Evolutionary conservation across 2,797 vertebrate species (phyloP), one percentile per base, ranked within the genome.

Genomic region (Catharus ustulatus): DNA sequence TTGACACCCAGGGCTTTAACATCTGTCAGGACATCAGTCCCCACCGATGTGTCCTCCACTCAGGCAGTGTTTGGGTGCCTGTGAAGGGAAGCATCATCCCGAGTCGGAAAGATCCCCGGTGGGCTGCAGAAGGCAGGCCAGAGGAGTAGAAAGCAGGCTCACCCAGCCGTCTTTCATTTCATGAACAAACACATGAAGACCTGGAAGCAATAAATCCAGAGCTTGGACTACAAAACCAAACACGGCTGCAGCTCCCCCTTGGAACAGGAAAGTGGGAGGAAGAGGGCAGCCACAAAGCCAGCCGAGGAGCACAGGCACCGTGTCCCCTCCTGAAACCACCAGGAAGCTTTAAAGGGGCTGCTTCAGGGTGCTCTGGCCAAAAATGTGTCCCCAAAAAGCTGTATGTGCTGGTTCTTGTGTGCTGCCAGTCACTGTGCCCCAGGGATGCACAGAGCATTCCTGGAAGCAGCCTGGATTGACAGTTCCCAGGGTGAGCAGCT

Each of bases 121-220:
- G 6, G 14, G 74, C 55, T 69, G 77, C 26, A 57, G 42, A 22
- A 84, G 23, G 5, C 43, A 73, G 69, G 11, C 30, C 5, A 14
- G 57, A 87, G 57, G 68, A 74, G 55, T 18, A 46, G 75, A 77
- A 78, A 91, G 27, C 49, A 29, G 48, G 45, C 67, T 92, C 58
- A 68, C 46, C 79, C 90, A 92, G 75, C 61, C 63, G 15, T 86
- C 94, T 90, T 76, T 84, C 89, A 61, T 93, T 87, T 90, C 67
- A 61, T 54, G 54, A 91, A 76, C 92, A 95, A 92, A 94, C 90
- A 86, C 55, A 57, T 51, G 52, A 67, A 78, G 93, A 96, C 92
- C 94, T 97, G 95, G 95, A 96, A 96, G 94, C 94, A 95, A 95
- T 95, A 96, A 94, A 95, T 95, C 93, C 82, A 71, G 82, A 87